Evolutionary conservation across 2,797 vertebrate genomes (phyloP), one percentile per base, ranked within the genome.

Genomic region (Rhinoraja longicauda): DNA sequence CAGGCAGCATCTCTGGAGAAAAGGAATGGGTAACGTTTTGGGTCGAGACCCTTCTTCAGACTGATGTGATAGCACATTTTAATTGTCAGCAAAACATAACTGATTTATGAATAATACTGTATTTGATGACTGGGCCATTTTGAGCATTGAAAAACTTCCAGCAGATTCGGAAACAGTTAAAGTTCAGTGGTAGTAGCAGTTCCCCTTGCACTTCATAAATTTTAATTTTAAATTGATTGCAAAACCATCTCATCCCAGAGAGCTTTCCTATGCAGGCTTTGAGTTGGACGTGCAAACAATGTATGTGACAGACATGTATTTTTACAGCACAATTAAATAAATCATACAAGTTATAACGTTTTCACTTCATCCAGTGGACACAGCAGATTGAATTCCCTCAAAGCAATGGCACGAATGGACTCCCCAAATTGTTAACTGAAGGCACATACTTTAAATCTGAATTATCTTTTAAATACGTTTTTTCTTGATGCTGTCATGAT

Each of bases 151-250:
- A 90, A 64, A 64, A 45, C 70, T 17, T 15, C 57, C 10, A 75
- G 39, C 88, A 62, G 19, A 24, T 72, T 72, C 32, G 36, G 67
- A 45, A 90, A 90, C 39, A 64, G 36, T 75, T 24, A 92, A 75
- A 92, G 90, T 19, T 92, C 90, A 75, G 39, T 90, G 88, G 88
- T 75, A 29, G 67, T 92, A 57, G 67, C 90, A 73, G 70, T 73
- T 75, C 36, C 70, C 70, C 67, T 72, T 92, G 26, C 90, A 92
- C 90, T 70, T 92, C 90, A 75, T 92, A 73, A 92, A 92, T 57
- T 92, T 53, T 39, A 75, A 73, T 17, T 53, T 70, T 24, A 57
- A 92, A 92, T 86, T 92, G 70, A 75, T 92, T 45, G 32, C 70
- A 53, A 53, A 39, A 39, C 72, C 36, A 70, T 62, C 70, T 39